These are phyloP conservation scores for Cephalopterus ornatus DNA, from an alignment of 2,113 vertebrate species.

Conservation along the genomic window DNA sequence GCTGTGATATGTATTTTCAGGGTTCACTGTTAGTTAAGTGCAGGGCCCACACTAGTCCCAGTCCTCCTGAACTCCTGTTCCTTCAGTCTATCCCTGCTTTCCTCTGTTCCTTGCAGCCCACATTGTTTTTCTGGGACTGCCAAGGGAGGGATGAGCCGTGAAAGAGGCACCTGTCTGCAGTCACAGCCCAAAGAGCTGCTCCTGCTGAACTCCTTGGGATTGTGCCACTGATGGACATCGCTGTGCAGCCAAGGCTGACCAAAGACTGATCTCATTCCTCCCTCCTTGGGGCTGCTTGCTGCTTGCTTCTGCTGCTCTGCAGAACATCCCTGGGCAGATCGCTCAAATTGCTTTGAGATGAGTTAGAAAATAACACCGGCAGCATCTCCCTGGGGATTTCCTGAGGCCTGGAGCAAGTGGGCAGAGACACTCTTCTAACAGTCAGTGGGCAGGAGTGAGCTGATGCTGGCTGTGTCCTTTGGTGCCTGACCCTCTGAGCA, in stretches of 20 bases:
- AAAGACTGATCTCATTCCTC: background rate
- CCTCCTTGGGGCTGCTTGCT: background rate
- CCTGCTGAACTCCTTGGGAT: background rate
- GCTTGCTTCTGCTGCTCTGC: background rate
- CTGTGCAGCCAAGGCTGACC: background rate
- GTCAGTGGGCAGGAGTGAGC: background rate
- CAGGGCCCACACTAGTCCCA: background rate
- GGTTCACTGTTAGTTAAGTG: background rate
- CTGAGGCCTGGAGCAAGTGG: background rate
- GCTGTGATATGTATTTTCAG: background rate
- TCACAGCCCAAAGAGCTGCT: background rate
- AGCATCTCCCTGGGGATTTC: background rate
- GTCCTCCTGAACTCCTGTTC: background rate
- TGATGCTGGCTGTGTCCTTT: background rate
- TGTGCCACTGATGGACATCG: background rate
- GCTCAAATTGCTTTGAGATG: background rate
- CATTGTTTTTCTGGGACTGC: background rate
- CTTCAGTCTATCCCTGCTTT: background rate
- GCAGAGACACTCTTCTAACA: background rate
- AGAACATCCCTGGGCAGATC: background rate
- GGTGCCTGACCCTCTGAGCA: background rate
- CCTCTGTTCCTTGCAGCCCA: background rate
- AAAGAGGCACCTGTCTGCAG: background rate
- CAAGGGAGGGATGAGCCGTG: background rate
- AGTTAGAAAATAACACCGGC: background rate